Evolutionary conservation across 2,113 vertebrate species (phyloP).

Genomic region (Otis tarda): DNA sequence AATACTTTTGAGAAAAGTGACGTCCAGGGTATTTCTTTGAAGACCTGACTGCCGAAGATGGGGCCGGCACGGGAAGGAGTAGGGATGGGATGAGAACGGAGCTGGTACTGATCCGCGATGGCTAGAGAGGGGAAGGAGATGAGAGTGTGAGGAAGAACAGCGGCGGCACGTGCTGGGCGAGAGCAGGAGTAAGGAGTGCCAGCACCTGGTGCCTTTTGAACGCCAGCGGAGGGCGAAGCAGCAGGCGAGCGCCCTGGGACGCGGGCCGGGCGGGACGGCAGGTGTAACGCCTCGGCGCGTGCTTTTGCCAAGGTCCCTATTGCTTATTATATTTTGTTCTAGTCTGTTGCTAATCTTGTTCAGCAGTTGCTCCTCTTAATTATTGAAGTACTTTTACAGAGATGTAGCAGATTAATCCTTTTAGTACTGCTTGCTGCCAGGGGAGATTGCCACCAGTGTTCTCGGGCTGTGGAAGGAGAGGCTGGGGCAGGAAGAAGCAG

Average conservation of each 20-base stretch:
- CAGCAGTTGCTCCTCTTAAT: slow-evolving; percentile 59
- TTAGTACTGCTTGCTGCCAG: slow-evolving; percentile 47
- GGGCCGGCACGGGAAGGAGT: neutral
- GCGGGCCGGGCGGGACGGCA: neutral
- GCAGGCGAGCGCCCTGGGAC: accelerated
- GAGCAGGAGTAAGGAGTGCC: neutral
- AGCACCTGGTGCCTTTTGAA: neutral
- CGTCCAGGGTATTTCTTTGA: neutral
- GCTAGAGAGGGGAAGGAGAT: neutral
- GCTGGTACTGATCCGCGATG: accelerated
- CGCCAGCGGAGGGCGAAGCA: neutral
- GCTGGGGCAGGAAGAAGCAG: neutral
- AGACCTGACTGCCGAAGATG: neutral
- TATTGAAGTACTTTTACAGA: slow-evolving; percentile 40
- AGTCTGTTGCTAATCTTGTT: slow-evolving; percentile 49
- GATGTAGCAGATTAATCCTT: slow-evolving; percentile 58
- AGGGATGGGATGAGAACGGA: neutral
- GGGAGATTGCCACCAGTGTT: slow-evolving; percentile 18
- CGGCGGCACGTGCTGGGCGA: neutral
- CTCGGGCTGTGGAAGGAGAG: neutral
- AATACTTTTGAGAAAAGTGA: neutral
- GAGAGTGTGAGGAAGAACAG: neutral
- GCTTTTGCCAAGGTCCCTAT: neutral
- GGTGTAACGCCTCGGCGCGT: neutral
- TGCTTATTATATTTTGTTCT: slow-evolving; percentile 29